Evolutionary conservation across 1,140 invertebrate genomes (phyloP), one percentile per base, ranked within the genome.

Genomic region (Agrilus planipennis): DNA sequence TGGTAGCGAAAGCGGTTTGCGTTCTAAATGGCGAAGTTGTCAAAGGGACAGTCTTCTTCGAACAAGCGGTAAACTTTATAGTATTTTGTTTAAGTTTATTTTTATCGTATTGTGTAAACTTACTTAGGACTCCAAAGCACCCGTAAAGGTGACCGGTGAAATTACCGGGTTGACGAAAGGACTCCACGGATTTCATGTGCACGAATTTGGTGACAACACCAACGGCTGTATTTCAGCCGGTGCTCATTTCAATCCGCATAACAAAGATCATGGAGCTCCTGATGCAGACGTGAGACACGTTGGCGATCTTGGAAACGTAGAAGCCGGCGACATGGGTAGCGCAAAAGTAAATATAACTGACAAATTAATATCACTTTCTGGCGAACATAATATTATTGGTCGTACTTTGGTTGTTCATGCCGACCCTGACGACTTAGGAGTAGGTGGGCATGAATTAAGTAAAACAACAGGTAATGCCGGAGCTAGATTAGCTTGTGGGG

Each of bases 391-490:
- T 56, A 81, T 95, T 49, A 75, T 95, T 45, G 90, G 90, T 5
- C 81, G 90, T 63, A 88, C 88, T 23, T 58, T 95, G 35, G 87
- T 91, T 15, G 85, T 90, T 10, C 94, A 99, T 64, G 91, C 83
- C 43, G 90, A 92, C 64, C 75, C 78, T 29, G 95, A 99, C 71
- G 95, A 99, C 67, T 70, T 98, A 31, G 95, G 93, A 4, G 70
- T 81, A 47, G 93, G 93, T 41, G 89, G 89, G 2, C 85, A 96
- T 57, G 89, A 94, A 57, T 71, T 93, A 30, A 95, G 91, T 64
- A 84, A 85, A 65, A 87, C 86, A 10, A 99, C 94, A 35, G 95
- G 95, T 20, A 98, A 99, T 69, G 93, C 95, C 48, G 95, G 95
- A 3, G 90, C 79, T 37, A 79, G 95, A 51, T 70, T 93, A 45